Conservation (phyloP, 2,113 vertebrate genomes). For the Lampris incognitus region DNA sequence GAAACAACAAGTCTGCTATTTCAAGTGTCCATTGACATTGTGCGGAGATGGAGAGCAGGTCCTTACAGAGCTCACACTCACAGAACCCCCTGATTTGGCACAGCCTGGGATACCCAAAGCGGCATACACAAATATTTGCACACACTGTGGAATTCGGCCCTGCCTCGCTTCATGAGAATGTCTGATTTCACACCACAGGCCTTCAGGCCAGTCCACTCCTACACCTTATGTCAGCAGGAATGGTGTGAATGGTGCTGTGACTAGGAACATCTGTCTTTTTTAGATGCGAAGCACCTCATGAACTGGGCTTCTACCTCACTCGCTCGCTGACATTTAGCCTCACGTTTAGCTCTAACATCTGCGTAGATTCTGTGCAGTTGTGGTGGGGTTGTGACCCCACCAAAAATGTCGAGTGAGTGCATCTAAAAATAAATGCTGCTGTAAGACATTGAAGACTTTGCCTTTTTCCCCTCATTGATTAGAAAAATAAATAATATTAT, state of each 20-base stretch:
- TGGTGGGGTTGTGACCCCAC: too few species aligned
- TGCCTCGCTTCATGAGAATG: slow-evolving; percentile 50
- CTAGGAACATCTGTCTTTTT: slow-evolving; percentile 45
- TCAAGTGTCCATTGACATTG: slow-evolving; percentile 53
- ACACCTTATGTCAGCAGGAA: slow-evolving; percentile 60
- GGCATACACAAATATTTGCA: slow-evolving; percentile 71
- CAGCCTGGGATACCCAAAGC: slow-evolving; percentile 55
- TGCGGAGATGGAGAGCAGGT: slow-evolving; percentile 17
- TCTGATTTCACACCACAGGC: slow-evolving; percentile 61
- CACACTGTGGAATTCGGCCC: slow-evolving; percentile 64
- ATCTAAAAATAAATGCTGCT: too few species aligned
- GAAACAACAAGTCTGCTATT: slow-evolving; percentile 43
- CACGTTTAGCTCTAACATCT: too few species aligned
- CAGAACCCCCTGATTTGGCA: slow-evolving; percentile 55
- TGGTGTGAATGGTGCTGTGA: slow-evolving; percentile 23
- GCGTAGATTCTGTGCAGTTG: too few species aligned
- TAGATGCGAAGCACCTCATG: slow-evolving; percentile 21
- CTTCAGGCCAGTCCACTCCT: slow-evolving; percentile 50
- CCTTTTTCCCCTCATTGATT: too few species aligned
- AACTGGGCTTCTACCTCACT: neutral
- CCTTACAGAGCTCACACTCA: slow-evolving; percentile 31
- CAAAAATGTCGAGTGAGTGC: too few species aligned
- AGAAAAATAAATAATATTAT: too few species aligned
- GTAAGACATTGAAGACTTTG: too few species aligned
- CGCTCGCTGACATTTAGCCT: too few species aligned